phyloP scores from a whole-genome alignment of 2,797 vertebrate genomes.

The Hozukius guyotensis region DNA sequence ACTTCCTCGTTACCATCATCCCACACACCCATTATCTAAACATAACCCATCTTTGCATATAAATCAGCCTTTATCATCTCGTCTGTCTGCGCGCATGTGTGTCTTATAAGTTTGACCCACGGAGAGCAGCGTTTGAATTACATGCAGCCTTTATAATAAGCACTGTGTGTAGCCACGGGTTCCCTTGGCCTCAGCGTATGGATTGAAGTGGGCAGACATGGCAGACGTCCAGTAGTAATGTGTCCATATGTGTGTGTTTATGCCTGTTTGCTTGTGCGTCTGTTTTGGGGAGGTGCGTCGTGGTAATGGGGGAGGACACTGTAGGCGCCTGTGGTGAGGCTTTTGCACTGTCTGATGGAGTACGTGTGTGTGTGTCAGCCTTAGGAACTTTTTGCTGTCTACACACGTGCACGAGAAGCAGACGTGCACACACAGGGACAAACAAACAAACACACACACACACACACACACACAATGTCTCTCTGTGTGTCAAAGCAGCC shows the following conservation, averaged over 20 bases:
- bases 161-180: constrained; percentile 45
- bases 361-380: constrained; percentile 19
- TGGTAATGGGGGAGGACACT: constrained; percentile 60
- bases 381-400: constrained; percentile 17
- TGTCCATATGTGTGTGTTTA: constrained; percentile 23
- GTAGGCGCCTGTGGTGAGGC: constrained; percentile 70
- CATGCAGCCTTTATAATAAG: constrained; percentile 64
- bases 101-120: constrained; percentile 31
- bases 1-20: constrained; percentile 60
- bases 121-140: constrained; percentile 39
- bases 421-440: neutral
- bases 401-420: neutral
- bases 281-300: constrained; percentile 54
- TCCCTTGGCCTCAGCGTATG: constrained; percentile 46
- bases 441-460: constrained; percentile 16
- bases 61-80: constrained; percentile 61
- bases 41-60: constrained; percentile 65
- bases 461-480: neutral
- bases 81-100: constrained; percentile 31
- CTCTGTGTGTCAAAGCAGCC: constrained; percentile 45
- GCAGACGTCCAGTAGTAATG: constrained; percentile 62
- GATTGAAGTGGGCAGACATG: constrained; percentile 74
- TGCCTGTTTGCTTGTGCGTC: constrained; percentile 35
- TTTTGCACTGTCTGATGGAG: constrained; percentile 46
- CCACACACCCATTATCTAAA: constrained; percentile 70